These are phyloP conservation scores for Phalacrocorax aristotelis DNA, from an alignment of 2,113 vertebrate species.

Conservation along the genomic window DNA sequence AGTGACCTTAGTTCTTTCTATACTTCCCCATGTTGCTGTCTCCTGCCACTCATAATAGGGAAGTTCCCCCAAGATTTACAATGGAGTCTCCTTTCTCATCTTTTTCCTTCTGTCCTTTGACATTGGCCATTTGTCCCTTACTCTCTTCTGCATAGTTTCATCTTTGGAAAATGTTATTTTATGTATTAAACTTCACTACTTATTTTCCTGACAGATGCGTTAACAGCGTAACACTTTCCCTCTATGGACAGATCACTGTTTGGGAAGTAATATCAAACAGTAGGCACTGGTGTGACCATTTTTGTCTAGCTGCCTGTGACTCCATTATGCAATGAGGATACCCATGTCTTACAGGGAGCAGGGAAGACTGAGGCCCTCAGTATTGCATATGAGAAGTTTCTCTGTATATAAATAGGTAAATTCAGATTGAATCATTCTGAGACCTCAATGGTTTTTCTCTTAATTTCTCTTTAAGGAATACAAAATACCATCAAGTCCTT, in stretches of 20 bases:
- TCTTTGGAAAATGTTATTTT: background rate
- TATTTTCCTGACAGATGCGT: background rate
- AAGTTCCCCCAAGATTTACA: background rate
- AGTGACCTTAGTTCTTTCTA: background rate
- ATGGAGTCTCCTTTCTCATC: background rate
- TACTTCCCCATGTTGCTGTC: background rate
- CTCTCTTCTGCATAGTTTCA: background rate
- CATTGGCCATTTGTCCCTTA: background rate
- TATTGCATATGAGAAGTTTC: background rate
- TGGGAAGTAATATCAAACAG: background rate
- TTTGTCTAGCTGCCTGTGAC: fast-evolving
- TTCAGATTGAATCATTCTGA: background rate
- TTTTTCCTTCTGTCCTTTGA: background rate
- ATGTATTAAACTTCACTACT: background rate
- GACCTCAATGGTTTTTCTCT: background rate
- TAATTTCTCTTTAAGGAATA: background rate
- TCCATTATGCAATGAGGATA: background rate
- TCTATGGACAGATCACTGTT: fast-evolving
- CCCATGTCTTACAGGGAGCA: background rate
- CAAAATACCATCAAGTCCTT: background rate
- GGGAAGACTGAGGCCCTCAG: background rate
- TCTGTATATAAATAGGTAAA: background rate
- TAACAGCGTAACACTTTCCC: background rate
- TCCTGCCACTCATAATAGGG: background rate
- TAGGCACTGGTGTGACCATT: background rate